phyloP scores from a whole-genome alignment of 2,888 invertebrate species.

The Ectemnius continuus region DNA sequence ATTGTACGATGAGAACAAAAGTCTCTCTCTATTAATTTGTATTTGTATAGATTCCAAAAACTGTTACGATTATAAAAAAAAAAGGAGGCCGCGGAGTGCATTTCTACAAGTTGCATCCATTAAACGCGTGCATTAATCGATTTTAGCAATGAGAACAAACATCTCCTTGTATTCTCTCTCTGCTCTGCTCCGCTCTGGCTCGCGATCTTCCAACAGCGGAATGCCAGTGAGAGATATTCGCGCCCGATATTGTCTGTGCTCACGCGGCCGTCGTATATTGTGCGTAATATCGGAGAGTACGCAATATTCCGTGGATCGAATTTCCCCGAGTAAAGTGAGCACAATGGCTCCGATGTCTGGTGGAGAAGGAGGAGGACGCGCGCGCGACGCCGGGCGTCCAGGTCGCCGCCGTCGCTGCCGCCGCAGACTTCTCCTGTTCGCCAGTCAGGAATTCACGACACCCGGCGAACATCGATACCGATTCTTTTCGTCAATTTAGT shows the following conservation, averaged over 20 bases:
- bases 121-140: too few relatives aligned
- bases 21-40: too few relatives aligned
- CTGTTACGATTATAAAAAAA: too few relatives aligned
- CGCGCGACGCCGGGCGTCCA: neutral
- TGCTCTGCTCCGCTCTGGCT: too few relatives aligned
- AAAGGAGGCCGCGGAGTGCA: too few relatives aligned
- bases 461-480: neutral
- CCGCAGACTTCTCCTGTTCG: slow-evolving; percentile 17
- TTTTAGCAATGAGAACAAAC: too few relatives aligned
- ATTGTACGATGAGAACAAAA: too few relatives aligned
- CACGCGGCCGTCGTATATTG: neutral
- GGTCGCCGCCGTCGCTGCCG: slow-evolving; percentile 11
- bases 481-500: neutral
- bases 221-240: neutral
- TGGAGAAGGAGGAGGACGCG: neutral
- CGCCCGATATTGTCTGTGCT: neutral
- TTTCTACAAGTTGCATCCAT: too few relatives aligned
- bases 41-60: too few relatives aligned
- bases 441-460: neutral
- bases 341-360: slow-evolving; percentile 45
- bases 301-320: slow-evolving; percentile 36
- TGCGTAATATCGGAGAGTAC: slow-evolving; percentile 37
- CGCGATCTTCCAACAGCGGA: too few relatives aligned
- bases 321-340: slow-evolving; percentile 47
- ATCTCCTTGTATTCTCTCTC: too few relatives aligned